A percentile compares a stretch with the other conserved stretches of the same genome.
These are phyloP conservation scores for Macaria notata DNA, from an alignment of 2,888 invertebrate genomes.

Conservation along the genomic window DNA sequence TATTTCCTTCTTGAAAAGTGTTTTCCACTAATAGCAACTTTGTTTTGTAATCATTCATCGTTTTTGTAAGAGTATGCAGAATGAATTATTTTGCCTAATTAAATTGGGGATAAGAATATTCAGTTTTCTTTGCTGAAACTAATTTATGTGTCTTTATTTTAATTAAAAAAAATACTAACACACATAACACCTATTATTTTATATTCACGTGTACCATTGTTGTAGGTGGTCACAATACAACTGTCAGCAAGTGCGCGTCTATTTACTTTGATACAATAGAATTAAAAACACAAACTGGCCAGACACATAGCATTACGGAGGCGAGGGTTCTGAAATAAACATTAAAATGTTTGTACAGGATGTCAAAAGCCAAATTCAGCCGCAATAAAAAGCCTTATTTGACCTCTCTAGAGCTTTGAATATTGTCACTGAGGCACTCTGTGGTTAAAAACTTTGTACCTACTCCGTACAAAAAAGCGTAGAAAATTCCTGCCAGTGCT, in stretches of 20 bases:
- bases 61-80: no score
- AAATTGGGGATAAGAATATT: no score
- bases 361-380: conserved; percentile 6
- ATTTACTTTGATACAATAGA: conserved; percentile 8
- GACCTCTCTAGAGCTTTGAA: neutral
- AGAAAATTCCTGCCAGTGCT: neutral
- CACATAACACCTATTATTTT: no score
- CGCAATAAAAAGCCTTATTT: neutral
- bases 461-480: neutral
- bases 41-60: no score
- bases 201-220: neutral
- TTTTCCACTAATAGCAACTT: no score
- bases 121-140: no score
- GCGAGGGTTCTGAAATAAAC: conserved; percentile 5
- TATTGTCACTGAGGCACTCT: neutral
- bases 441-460: neutral
- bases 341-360: conserved; percentile 12
- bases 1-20: no score
- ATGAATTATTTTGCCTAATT: no score
- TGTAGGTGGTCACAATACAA: neutral
- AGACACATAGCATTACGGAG: conserved; percentile 3
- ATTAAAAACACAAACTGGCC: conserved; percentile 4
- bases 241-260: conserved; percentile 1
- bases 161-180: no score
- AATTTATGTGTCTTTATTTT: no score